phyloP scores from a whole-genome alignment of 1,140 invertebrate species.

The Panagrolaimus sp. region DNA sequence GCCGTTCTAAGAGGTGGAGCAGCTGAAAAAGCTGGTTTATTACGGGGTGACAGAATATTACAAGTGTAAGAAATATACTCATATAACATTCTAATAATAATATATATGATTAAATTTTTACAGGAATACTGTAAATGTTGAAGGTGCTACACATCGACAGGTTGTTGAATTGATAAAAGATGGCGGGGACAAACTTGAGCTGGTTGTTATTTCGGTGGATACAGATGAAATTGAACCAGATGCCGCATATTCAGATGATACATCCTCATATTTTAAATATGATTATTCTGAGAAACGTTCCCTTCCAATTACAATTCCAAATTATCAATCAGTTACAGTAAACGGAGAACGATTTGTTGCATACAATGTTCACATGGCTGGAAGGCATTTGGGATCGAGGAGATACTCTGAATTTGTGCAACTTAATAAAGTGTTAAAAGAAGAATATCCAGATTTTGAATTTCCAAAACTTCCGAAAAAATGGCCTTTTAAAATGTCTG shows the following conservation, averaged over 20 bases:
- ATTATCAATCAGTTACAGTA: conserved; percentile 76
- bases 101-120: conserved; percentile 5
- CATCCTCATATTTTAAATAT: conserved; percentile 77
- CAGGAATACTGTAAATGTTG: conserved; percentile 81
- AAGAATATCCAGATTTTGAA: conserved; percentile 91
- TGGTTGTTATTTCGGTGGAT: conserved; percentile 92
- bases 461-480: conserved; percentile 97
- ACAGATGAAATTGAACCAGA: conserved; percentile 60
- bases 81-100: background rate
- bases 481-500: conserved; percentile 90
- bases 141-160: conserved; percentile 96
- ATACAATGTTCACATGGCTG: conserved; percentile 98
- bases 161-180: conserved; percentile 98
- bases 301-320: conserved; percentile 92
- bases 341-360: conserved; percentile 85
- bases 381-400: conserved; percentile 86
- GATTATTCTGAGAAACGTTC: conserved; percentile 97
- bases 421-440: conserved; percentile 80
- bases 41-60: conserved; percentile 92
- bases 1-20: conserved; percentile 91
- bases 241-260: conserved; percentile 67
- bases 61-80: conserved; percentile 81
- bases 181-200: conserved; percentile 85
- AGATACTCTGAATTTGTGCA: conserved; percentile 90
- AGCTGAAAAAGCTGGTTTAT: conserved; percentile 92